These are phyloP conservation scores for Oryzaephilus surinamensis DNA, from an alignment of 1,140 invertebrate genomes.

Conservation along the genomic window DNA sequence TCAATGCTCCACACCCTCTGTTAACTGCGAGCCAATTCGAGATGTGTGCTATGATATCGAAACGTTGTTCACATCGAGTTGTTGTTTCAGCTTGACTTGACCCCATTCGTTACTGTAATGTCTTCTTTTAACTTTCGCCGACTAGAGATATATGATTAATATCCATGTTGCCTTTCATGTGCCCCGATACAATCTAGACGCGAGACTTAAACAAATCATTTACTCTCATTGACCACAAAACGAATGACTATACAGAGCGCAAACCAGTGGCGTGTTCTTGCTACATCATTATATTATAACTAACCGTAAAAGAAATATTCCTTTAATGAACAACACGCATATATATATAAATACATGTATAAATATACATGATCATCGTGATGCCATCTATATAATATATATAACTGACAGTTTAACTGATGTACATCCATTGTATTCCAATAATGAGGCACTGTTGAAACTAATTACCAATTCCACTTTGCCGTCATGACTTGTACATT, in stretches of 20 bases:
- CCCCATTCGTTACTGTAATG: constrained; percentile 34
- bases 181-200: constrained; percentile 10
- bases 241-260: constrained; percentile 3
- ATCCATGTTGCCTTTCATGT: constrained; percentile 13
- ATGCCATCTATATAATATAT: too few species aligned
- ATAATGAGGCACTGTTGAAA: too few species aligned
- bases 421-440: too few species aligned
- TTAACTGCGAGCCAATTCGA: constrained; percentile 38
- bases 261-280: constrained; percentile 10
- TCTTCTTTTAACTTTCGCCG: constrained; percentile 34
- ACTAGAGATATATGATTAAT: constrained; percentile 15
- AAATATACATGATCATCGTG: too few species aligned
- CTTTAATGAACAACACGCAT: constrained; percentile 9
- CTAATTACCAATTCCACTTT: too few species aligned
- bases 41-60: constrained; percentile 33
- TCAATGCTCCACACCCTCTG: constrained; percentile 38
- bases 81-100: constrained; percentile 34
- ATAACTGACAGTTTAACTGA: too few species aligned
- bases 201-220: constrained; percentile 16
- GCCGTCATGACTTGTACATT: too few species aligned
- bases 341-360: neutral
- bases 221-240: constrained; percentile 11
- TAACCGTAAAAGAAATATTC: too few species aligned
- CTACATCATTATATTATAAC: constrained; percentile 10
- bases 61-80: constrained; percentile 24